Evolutionary conservation across 2,113 vertebrate genomes (phyloP), one percentile per base, ranked within the genome.

Genomic region (Tautogolabrus adspersus): DNA sequence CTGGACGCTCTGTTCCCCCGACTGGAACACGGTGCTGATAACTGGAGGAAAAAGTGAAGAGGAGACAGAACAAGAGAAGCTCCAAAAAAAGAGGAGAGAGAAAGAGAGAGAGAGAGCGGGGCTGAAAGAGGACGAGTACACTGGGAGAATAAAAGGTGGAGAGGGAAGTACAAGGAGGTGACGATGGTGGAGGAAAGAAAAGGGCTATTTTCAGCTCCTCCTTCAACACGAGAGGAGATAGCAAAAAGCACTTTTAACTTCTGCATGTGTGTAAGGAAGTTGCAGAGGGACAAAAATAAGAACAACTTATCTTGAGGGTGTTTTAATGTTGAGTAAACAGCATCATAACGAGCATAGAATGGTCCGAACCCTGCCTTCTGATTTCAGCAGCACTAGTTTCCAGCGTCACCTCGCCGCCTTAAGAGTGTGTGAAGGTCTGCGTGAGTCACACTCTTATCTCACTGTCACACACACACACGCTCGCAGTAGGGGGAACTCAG

Each of bases 391-490:
- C 23, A 1, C 46, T 38, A 3, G 9, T 76, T 38, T 19, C n/a
- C 18, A 21, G 15, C 15, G 23, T 56, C 58, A 44, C 62, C 62
- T 47, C 13, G 18, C 22, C 23, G 10, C 22, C 19, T 38, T 26
- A 40, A 42, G 21, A 46, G 40, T 57, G 69, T 47, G 60, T 77
- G 62, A 63, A 65, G 30, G 49, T 61, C 62, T 75, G 74, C 34
- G 65, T 83, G 72, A 84, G 77, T 85, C 86, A 85, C 30, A 11
- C 49, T 62, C 57, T 67, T 54, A 75, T 82, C 77, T 70, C 44
- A 2, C 49, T 44, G 67, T 38, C 0, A 0, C n/a, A n/a, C n/a
- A 54, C 56, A 57, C 58, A 63, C 23, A 63, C 22, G 54, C 64
- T 9, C 79, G 12, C 77, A 79, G 82, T 60, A 54, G 76, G 81